These are phyloP conservation scores for Antigone vipio DNA, from an alignment of 2,113 vertebrate species.

Conservation along the genomic window DNA sequence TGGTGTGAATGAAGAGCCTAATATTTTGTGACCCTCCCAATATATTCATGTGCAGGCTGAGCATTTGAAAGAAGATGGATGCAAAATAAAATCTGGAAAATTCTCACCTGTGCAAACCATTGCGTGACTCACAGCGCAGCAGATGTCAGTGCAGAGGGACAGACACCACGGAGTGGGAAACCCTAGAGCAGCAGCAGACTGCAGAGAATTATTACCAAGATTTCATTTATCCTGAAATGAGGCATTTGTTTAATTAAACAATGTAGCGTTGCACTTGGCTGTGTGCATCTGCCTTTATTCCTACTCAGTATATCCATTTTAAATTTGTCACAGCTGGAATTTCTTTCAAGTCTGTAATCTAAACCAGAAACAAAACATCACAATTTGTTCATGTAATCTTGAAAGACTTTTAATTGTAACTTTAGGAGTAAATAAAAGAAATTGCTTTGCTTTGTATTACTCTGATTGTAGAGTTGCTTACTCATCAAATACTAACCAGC, in stretches of 20 bases:
- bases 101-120: neutral
- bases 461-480: neutral
- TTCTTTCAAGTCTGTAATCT: neutral
- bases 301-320: neutral
- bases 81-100: slow-evolving; percentile 5
- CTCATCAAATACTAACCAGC: neutral
- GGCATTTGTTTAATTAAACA: neutral
- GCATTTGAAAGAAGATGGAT: neutral
- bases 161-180: neutral
- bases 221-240: neutral
- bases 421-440: neutral
- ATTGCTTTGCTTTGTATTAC: neutral
- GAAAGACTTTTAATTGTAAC: neutral
- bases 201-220: neutral
- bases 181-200: neutral
- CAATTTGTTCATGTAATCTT: neutral
- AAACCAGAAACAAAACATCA: neutral
- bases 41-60: neutral
- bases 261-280: neutral
- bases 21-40: neutral
- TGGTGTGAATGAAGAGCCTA: neutral
- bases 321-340: neutral
- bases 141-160: neutral
- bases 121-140: neutral
- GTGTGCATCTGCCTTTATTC: neutral